A percentile compares a stretch with the other conserved stretches of the same genome.
phyloP scores from a whole-genome alignment of 2,113 vertebrate genomes.

The Anolis sagrei region DNA sequence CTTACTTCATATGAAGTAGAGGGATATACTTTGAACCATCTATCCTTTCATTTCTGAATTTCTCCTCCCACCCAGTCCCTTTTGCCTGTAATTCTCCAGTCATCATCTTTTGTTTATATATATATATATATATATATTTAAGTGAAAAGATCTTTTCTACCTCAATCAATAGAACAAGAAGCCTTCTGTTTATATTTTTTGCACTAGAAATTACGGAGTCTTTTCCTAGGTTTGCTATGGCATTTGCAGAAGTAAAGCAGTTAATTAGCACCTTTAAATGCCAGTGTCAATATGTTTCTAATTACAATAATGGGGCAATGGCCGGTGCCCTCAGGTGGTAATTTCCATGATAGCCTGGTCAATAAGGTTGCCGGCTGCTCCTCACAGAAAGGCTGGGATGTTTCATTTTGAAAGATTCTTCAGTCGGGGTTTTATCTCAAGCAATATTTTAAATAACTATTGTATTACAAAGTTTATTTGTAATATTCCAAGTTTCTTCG shows the following conservation, averaged over 20 bases:
- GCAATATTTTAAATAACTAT: no score
- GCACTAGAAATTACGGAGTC: slow-evolving; percentile 39
- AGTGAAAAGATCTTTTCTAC: slow-evolving; percentile 21
- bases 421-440: no score
- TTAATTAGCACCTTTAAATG: slow-evolving; percentile 68
- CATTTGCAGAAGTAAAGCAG: slow-evolving; percentile 60
- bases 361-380: slow-evolving; percentile 47
- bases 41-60: slow-evolving; percentile 28
- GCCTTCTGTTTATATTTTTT: slow-evolving; percentile 36
- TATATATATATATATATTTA: neutral
- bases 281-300: slow-evolving; percentile 65
- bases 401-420: slow-evolving; percentile 15
- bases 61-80: neutral
- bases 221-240: slow-evolving; percentile 16
- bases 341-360: slow-evolving; percentile 55
- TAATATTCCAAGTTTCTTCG: no score
- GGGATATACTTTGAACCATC: slow-evolving; percentile 35
- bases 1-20: slow-evolving; percentile 49
- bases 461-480: no score
- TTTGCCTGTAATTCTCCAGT: slow-evolving; percentile 1
- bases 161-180: neutral
- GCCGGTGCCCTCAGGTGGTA: slow-evolving; percentile 67
- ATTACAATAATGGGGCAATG: slow-evolving; percentile 38
- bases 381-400: slow-evolving; percentile 51
- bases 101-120: neutral